These are phyloP conservation scores for Microcebus tavaratra DNA, from an alignment of 2,113 vertebrate genomes.

Conservation along the genomic window DNA sequence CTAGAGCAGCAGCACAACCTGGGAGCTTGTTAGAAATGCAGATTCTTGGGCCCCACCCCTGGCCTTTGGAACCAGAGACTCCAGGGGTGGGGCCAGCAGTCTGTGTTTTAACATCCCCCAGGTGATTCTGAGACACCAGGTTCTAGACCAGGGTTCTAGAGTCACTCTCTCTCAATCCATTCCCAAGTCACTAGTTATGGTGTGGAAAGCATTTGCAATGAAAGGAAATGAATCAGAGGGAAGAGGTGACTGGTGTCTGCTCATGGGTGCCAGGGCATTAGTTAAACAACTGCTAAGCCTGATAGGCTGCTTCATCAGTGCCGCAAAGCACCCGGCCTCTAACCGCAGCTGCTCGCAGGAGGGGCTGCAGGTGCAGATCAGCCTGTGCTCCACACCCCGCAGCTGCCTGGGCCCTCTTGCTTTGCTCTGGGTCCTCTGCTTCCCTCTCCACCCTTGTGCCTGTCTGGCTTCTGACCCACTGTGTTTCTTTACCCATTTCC, in stretches of 20 bases:
- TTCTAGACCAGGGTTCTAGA: neutral
- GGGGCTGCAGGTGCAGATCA: too few species aligned
- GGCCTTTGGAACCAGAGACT: neutral
- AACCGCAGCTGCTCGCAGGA: neutral
- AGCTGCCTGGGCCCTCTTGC: neutral
- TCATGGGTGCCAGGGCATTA: too few species aligned
- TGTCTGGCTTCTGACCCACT: neutral
- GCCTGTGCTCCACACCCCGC: fast-evolving
- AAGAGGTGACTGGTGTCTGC: neutral
- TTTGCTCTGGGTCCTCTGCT: neutral
- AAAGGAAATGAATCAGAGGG: neutral
- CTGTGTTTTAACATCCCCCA: neutral
- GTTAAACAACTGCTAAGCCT: neutral
- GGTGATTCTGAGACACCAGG: neutral
- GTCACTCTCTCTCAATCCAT: neutral
- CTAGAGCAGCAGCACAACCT: neutral
- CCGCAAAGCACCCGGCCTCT: neutral
- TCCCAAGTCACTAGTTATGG: neutral
- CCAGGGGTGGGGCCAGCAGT: neutral
- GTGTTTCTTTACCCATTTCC: neutral
- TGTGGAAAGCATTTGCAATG: neutral
- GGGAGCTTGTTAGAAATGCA: neutral
- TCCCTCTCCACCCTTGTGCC: neutral
- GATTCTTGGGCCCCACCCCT: neutral
- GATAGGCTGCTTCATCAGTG: too few species aligned